Base-by-base conservation (phyloP, 2,888 invertebrate species). In the Molorchus minor region DNA sequence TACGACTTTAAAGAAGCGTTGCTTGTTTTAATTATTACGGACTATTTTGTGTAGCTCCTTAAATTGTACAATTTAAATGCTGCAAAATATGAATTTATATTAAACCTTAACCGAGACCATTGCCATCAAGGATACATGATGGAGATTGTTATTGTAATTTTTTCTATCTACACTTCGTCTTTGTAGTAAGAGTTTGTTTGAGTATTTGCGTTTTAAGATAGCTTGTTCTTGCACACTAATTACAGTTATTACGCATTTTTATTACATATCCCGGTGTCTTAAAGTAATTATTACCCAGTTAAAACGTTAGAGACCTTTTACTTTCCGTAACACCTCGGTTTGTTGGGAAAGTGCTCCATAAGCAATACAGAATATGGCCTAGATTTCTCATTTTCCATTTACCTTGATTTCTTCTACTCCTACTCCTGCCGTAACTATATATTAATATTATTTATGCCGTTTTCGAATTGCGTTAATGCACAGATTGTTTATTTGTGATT, bases 311-410 rank as follows among this genome's bases (percentile, higher is more conserved):
- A 46, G 33, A 46, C 46, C 46, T 46, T 46, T 46, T 46, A 46
- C 46, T 46, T 46, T 46, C 46, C 20, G 46, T 19, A 46, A 46
- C 35, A 46, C 46, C 35, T 35, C 8, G 46, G 33, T 12, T 46
- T 45, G 38, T 54, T 54, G 45, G 36, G 54, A 54, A 54, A 54
- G 54, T 54, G 45, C 45, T 54, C 54, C 38, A 54, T 35, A 45
- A 53, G 55, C 19, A 40, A 40, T 40, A 40, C 19, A 16, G 19
- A 40, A 43, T 19, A 12, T 19, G 21, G 25, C 43, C 43, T 25
- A 43, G 25, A 43, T 25, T 25, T 21, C 21, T 21, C 12, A 25
- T 25, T 43, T 41, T 25, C 13, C 43, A 25, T n/a, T 43, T 25
- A 43, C 43, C 25, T 43, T 43, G 43, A 15, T 21, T 43, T 12